Evolutionary conservation across 2,888 invertebrate genomes (phyloP), one percentile per base, ranked within the genome.

Genomic region (Lithophane semibrunnea): DNA sequence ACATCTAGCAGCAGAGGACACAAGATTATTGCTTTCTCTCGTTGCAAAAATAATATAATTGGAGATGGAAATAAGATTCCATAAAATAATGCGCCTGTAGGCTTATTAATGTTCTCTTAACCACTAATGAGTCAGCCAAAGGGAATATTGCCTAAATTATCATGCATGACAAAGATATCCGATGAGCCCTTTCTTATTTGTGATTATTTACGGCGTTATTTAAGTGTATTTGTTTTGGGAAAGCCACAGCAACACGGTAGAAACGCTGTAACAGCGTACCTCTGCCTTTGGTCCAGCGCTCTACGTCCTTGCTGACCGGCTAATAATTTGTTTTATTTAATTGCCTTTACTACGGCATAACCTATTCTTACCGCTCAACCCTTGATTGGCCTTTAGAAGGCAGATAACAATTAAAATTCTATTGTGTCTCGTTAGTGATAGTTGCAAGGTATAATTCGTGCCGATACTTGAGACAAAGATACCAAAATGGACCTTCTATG

Each of bases 401-500:
- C 29, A 29, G 29, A 29, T 29, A 29, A 29, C 29, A 29, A 29
- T 29, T 29, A 29, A 29, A 29, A 29, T 29, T 29, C 29, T 29
- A 29, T 29, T 29, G 29, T 29, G 29, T 29, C 0, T 29, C 29
- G 29, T 29, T 29, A 29, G 29, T n/a, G n/a, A n/a, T n/a, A n/a
- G n/a, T n/a, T n/a, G n/a, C n/a, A n/a, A n/a, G n/a, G n/a, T n/a
- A n/a, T n/a, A 24, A 2, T 58, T 42, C 18, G 10, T 54, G 37
- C 10, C 18, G 10, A 18, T 18, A 58, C 1, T 24, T 5, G 29
- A 29, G 29, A 29, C 2, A 13, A 49, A 1, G 9, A 49, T 21
- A 8, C 8, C 9, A 52, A 21, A 13, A 21, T 29, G 13, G 9
- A 54, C n/a, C 68, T 83, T 85, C 69, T 72, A 44, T 13, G 24